These are phyloP conservation scores for Syrphus vitripennis DNA, from an alignment of 2,888 invertebrate species.

Conservation along the genomic window DNA sequence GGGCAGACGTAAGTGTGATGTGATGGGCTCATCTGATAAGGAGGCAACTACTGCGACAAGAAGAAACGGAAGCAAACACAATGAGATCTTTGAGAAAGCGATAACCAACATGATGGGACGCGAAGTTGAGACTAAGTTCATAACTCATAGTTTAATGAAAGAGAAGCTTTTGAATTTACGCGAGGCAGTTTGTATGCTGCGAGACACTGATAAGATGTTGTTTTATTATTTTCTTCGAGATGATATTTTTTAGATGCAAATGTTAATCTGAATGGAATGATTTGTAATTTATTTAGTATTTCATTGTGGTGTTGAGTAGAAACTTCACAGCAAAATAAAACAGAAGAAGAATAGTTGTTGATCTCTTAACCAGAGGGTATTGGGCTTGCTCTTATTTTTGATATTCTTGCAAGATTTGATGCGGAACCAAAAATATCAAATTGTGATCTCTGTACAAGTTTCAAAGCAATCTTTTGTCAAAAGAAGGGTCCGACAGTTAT, in stretches of 20 bases:
- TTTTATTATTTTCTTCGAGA: background rate
- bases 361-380: background rate
- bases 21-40: background rate
- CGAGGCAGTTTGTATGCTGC: too few relatives aligned
- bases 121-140: background rate
- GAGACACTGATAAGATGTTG: background rate
- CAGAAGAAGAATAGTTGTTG: background rate
- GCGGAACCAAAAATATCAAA: too few relatives aligned
- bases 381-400: background rate
- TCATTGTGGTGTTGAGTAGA: background rate
- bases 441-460: too few relatives aligned
- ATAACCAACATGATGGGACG: background rate
- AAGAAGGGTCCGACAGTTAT: too few relatives aligned
- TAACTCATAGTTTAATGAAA: background rate
- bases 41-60: background rate
- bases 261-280: background rate
- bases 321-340: background rate
- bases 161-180: too few relatives aligned
- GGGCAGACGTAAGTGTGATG: constrained; percentile 82
- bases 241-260: background rate
- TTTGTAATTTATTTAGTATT: background rate
- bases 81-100: background rate
- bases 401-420: background rate
- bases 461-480: too few relatives aligned
- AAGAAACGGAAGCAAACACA: background rate